Percentiles rank a stretch among this genome's conserved stretches.
Conservation (phyloP, 2,888 invertebrate species). For the Diachrysia chrysitis region DNA sequence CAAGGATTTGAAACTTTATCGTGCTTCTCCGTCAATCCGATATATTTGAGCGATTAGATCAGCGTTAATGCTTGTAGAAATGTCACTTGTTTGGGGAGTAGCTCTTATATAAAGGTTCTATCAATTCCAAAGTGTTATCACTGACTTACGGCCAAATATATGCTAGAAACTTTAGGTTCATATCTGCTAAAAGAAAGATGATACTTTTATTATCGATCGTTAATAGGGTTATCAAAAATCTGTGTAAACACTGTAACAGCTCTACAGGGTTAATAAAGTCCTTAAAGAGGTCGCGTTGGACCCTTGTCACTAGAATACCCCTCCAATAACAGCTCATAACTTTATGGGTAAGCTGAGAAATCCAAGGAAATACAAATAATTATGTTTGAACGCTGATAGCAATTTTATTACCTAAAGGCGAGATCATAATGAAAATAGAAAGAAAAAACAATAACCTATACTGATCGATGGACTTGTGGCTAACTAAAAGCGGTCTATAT, state of each 20-base stretch:
- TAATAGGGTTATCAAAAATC: slow-evolving; percentile 1
- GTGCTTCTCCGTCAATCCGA: too few relatives aligned
- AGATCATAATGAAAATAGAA: background rate
- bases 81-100: too few relatives aligned
- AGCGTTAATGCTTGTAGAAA: too few relatives aligned
- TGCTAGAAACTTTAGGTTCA: background rate
- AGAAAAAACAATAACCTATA: too few relatives aligned
- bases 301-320: background rate
- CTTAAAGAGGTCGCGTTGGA: background rate
- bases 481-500: too few relatives aligned
- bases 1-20: too few relatives aligned
- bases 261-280: slow-evolving; percentile 2
- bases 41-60: too few relatives aligned
- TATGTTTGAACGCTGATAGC: background rate
- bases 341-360: background rate
- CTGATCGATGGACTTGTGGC: too few relatives aligned
- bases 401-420: slow-evolving; percentile 13
- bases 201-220: background rate
- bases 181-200: background rate
- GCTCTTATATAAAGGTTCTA: background rate
- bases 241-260: slow-evolving; percentile 3
- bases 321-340: background rate
- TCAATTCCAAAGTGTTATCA: background rate
- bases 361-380: slow-evolving; percentile 7
- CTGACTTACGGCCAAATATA: background rate